Evolutionary conservation across 2,888 invertebrate species (phyloP).

Genomic region (Habrosyne pyritoides): DNA sequence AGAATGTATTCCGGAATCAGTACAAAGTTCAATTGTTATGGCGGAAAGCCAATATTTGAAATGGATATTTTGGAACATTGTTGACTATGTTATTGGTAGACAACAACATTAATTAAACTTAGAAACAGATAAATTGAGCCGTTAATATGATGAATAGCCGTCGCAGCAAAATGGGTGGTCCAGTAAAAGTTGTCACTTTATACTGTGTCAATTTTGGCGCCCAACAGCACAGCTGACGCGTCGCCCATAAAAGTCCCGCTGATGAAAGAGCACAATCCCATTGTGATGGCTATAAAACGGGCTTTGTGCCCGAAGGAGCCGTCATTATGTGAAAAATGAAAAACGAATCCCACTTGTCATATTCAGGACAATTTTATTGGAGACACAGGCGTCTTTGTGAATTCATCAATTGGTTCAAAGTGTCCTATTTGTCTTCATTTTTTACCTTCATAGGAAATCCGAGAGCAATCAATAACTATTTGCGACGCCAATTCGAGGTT

Average conservation of each 20-base stretch:
- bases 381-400: slow-evolving; percentile 42
- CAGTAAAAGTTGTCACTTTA: slow-evolving; percentile 49
- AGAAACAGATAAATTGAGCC: slow-evolving; percentile 14
- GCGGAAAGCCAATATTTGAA: slow-evolving; percentile 66
- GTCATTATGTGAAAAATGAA: slow-evolving; percentile 79
- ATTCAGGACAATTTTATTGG: slow-evolving; percentile 60
- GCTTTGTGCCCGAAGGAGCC: slow-evolving; percentile 72
- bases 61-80: slow-evolving; percentile 41
- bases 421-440: slow-evolving; percentile 23
- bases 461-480: not conserved
- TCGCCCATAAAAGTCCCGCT: slow-evolving; percentile 72
- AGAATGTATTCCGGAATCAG: slow-evolving; percentile 72
- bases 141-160: slow-evolving; percentile 37
- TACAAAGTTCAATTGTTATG: slow-evolving; percentile 76
- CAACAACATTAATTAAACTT: slow-evolving; percentile 2
- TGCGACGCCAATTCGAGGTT: not conserved
- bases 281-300: slow-evolving; percentile 77
- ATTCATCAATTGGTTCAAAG: slow-evolving; percentile 46
- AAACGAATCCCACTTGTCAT: slow-evolving; percentile 76
- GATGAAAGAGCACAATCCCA: slow-evolving; percentile 81
- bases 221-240: slow-evolving; percentile 68
- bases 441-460: not conserved
- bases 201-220: slow-evolving; percentile 75
- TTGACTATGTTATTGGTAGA: slow-evolving; percentile 35
- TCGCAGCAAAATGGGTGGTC: slow-evolving; percentile 44